Evolutionary conservation across 2,113 vertebrate genomes (phyloP), one percentile per base, ranked within the genome.

Genomic region (Nothoprocta perdicaria): DNA sequence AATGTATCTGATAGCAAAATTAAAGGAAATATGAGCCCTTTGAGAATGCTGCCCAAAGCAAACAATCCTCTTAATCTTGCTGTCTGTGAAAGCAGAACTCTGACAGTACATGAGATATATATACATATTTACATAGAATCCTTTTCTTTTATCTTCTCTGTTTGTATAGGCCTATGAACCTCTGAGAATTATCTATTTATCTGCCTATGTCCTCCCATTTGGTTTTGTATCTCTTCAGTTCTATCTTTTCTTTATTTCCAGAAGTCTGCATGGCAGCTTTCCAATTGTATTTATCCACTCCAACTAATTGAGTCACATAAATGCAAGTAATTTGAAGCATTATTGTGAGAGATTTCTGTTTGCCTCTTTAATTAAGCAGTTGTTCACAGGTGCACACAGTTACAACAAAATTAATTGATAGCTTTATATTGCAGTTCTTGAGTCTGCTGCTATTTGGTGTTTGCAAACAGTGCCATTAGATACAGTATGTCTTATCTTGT

Each of bases 351-450:
- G 97, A 97, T 97, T 97, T 98, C 97, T 97, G 94, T 97, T 97
- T 97, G 96, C 95, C 97, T 98, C 97, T 97, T 98, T 98, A 98
- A 98, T 98, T 98, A 98, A 98, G 93, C 96, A 96, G 97, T 98
- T 97, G 96, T 97, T 98, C 97, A 95, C 97, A 98, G 98, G 98
- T 98, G 97, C 97, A 97, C 97, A 97, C 96, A 97, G 97, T 98
- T 98, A 98, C 97, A 97, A 97, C 93, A 93, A 97, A 98, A 98
- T 97, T 98, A 98, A 98, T 98, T 98, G 97, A 98, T 97, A 98
- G 96, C 96, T 98, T 97, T 97, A 96, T 97, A 97, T 90, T 85
- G 83, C 93, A 86, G 94, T 96, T 96, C 93, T 97, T 94, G 92
- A 95, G 92, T 92, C 92, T 95, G 93, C 90, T 95, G 78, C 92